Conservation (phyloP, 2,888 invertebrate species). For the Ectropis crepuscularia region DNA sequence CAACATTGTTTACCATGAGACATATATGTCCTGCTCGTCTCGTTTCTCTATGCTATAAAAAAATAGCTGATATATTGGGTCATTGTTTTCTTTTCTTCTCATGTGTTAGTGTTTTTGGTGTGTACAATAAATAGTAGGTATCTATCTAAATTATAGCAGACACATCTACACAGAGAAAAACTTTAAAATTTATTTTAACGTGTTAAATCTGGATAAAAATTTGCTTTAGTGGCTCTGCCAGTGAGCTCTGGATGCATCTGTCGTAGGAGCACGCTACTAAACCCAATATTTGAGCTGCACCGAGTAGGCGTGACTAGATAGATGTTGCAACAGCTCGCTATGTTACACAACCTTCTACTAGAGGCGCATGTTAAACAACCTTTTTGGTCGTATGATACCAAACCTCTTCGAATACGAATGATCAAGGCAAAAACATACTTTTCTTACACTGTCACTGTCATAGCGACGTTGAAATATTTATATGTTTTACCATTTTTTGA, state of each 20-base stretch:
- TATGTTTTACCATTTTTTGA: no score
- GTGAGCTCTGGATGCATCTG: neutral
- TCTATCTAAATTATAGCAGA: no score
- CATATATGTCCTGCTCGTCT: no score
- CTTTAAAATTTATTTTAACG: no score
- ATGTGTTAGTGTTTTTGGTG: no score
- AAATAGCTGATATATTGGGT: no score
- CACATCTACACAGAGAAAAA: no score
- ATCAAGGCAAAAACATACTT: neutral
- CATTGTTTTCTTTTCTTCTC: no score
- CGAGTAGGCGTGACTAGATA: neutral
- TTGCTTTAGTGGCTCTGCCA: neutral
- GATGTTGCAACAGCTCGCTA: slow-evolving; percentile 5
- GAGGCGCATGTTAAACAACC: neutral
- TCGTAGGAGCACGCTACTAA: slow-evolving; percentile 5
- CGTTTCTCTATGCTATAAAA: no score
- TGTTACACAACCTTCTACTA: slow-evolving; percentile 1
- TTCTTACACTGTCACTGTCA: slow-evolving; percentile 1
- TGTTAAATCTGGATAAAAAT: neutral
- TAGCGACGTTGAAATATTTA: neutral
- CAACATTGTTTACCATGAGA: no score
- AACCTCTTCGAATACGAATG: neutral
- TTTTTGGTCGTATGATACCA: neutral
- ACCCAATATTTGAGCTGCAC: slow-evolving; percentile 26
- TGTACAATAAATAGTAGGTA: no score